Evolutionary conservation across 1,140 invertebrate genomes (phyloP), one percentile per base, ranked within the genome.

Genomic region (Drosophila athabasca): DNA sequence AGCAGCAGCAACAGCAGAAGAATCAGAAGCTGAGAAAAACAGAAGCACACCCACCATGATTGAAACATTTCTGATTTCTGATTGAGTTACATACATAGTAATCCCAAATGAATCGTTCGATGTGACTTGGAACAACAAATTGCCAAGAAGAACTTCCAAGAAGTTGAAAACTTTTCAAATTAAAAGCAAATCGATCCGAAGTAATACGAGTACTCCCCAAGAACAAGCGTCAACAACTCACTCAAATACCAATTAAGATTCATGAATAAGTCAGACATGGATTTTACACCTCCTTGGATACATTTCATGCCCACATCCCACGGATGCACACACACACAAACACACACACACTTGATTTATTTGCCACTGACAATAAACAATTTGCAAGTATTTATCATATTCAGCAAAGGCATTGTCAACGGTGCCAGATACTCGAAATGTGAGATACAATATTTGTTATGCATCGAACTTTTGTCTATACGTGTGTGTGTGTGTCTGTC

Each of bases 401-500:
- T 81, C 54, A 76, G 64, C 17, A 19, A 19, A 19, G 17, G 65
- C 65, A 62, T 81, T 62, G 72, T 55, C 67, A 69, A 58, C 67
- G 69, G 69, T 19, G 13, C 35, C 69, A 69, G 11, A 13, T 11
- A 39, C 35, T 69, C 66, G 31, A 11, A 35, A 35, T 68, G 62
- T n/a, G 59, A 70, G 61, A 58, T 62, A 74, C 79, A 39, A 62
- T 57, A 83, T 75, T 83, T 79, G 69, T 75, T 83, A 83, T 79
- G 80, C 76, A 84, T 84, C 43, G 61, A 61, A 74, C 44, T 70
- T 39, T 70, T 49, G 45, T 48, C 54, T 35, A 24, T 4, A 24
- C 22, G 2, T 2, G 2, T 24, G 22, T 24, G 22, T 19, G 2
- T 2, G 2, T 24, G 22, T 24, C 1, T 19, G 41, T 41, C 22